Evolutionary conservation across 92 coral and sea anemone genomes (phyloP), one percentile per base, ranked within the genome.

Genomic region (Nematostella vectensis): DNA sequence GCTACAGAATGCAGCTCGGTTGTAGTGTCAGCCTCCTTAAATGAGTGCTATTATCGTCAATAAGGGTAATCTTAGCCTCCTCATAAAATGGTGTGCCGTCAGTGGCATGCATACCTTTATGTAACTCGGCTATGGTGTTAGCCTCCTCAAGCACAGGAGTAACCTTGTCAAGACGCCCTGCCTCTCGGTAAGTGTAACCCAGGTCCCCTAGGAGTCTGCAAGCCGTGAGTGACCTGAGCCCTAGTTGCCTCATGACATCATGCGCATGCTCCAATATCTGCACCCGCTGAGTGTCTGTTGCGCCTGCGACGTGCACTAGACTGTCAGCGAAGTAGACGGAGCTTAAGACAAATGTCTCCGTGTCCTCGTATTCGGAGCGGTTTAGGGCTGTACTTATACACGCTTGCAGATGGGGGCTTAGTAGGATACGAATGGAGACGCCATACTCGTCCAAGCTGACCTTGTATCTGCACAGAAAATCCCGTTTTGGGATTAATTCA

Each of bases 171-270:
- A 89, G 57, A 13, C 52, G 45, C 16, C 85, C 83, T 2, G 96
- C 84, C 49, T 89, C 96, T 11, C 95, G 68, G 54, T 85, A 85
- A 13, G 94, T 80, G 67, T 80, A 85, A 1, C 96, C 96, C 15
- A 89, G 74, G 30, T 78, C 79, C 15, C 78, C 55, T 28, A 89
- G 71, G 61, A 89, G 26, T 0, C 57, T 70, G 31, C 89, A 80
- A 0, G 88, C 75, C 20, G 25, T 24, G 1, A 89, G 51, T 51
- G 57, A 63, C 25, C 44, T 39, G 17, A 55, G 50, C 4, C 70
- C 59, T 2, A 89, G 72, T 3, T 49, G 48, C 43, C 60, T 72
- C 44, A 78, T 70, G 16, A 74, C 73, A 29, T 55, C 60, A 47
- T 76, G 57, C 4, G 95, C 96, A 0, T 62, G 78, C 54, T 89